Conservation (phyloP, 1,140 invertebrate species). For the Hesperophylax magnus region DNA sequence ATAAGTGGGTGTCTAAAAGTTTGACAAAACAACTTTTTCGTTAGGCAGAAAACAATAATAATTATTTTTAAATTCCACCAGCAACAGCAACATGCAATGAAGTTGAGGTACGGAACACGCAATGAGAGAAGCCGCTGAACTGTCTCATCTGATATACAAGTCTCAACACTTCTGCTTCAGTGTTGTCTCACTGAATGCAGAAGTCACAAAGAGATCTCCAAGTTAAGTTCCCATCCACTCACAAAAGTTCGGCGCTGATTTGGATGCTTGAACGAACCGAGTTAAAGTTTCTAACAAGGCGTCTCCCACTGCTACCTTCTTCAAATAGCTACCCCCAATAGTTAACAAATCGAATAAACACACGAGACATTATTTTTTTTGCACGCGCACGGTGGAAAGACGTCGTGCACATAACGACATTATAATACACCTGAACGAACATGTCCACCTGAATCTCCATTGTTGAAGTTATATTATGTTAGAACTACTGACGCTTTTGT, state of each 20-base stretch:
- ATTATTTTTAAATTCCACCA: no score
- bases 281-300: constrained; percentile 54
- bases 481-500: no score
- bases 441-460: no score
- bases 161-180: neutral
- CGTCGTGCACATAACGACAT: no score
- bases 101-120: neutral
- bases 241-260: constrained; percentile 53
- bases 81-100: neutral
- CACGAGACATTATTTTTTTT: neutral
- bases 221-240: constrained; percentile 30
- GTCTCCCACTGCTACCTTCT: constrained; percentile 37
- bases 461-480: no score
- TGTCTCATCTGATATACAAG: constrained; percentile 10
- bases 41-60: no score
- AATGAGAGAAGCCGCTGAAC: constrained; percentile 4
- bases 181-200: neutral
- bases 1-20: no score
- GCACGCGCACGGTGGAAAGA: no score
- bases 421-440: no score
- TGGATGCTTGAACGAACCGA: constrained; percentile 53
- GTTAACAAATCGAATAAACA: constrained; percentile 39
- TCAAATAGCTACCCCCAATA: constrained; percentile 37
- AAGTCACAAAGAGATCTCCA: constrained; percentile 23
- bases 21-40: no score